Base-by-base conservation (phyloP, 2,797 vertebrate genomes). In the Crypturellus tataupa region DNA sequence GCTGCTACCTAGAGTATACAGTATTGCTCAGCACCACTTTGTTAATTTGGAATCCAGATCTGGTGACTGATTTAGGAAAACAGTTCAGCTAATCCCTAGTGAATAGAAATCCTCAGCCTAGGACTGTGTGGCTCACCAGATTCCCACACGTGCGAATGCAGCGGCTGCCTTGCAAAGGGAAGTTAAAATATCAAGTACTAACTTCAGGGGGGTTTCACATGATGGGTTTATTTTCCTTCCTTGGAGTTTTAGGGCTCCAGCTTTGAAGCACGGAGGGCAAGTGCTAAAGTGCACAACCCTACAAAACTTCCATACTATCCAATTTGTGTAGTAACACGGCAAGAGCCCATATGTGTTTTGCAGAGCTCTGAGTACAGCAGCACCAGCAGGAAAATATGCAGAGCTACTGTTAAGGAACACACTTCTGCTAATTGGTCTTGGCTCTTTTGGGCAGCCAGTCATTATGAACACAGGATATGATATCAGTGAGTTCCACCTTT, bases 11-110 rank as follows among this genome's bases (percentile, higher is more conserved):
- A 91, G 65, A 95, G 90, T 81, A 91, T 67, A 90, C 93, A 93
- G 59, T 89, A 95, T 92, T 93, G 85, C 96, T 95, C 95, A 86
- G 96, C 77, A 93, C 89, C 94, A 96, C 93, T 96, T 92, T 91
- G 93, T 91, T 96, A 95, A 95, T 96, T 97, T 96, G 90, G 95
- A 96, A 94, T 95, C 95, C 94, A 95, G 95, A 97, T 95, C 93
- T 97, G 90, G 91, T 92, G 93, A 90, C 92, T 95, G 96, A 96
- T 97, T 97, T 95, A 93, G 89, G 90, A 89, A 96, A 95, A 95
- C 94, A 97, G 93, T 89, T 93, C 95, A 94, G 85, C 73, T 96
- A 96, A 96, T 96, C 94, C 93, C 95, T 65, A 78, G 87, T 95
- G 94, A 96, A 96, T 95, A 97, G 94, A 96, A 96, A 94, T 92